Percentiles rank a stretch among this genome's conserved stretches.
Conservation (phyloP, 2,888 invertebrate genomes). For the Teleogryllus oceanicus region DNA sequence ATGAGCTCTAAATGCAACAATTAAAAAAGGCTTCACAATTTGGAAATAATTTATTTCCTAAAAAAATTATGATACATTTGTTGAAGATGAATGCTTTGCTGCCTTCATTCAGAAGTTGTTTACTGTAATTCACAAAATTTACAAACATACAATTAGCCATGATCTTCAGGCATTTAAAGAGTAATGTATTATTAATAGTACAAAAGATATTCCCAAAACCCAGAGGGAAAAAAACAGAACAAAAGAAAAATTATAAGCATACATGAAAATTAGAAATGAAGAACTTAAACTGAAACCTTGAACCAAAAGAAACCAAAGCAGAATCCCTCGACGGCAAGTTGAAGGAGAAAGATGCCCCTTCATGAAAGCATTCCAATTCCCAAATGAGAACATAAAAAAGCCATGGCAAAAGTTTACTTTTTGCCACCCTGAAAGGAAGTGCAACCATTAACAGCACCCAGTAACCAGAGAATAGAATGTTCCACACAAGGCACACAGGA, state of each 20-base stretch:
- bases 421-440: conserved; percentile 1
- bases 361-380: conserved; percentile 2
- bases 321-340: conserved; percentile 1
- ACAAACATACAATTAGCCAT: neutral
- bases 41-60: neutral
- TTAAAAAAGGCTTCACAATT: neutral
- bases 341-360: neutral
- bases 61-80: conserved; percentile 4
- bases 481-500: neutral
- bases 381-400: neutral
- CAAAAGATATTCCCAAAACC: neutral
- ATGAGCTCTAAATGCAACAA: too few species aligned
- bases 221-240: neutral
- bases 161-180: neutral
- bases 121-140: conserved; percentile 18
- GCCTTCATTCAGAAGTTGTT: neutral
- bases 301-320: neutral
- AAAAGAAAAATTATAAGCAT: neutral
- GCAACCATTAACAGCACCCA: neutral
- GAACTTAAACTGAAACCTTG: neutral
- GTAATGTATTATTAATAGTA: neutral
- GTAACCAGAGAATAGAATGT: neutral
- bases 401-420: neutral
- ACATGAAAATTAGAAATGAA: neutral
- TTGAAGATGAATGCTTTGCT: neutral